A percentile compares a stretch with the other conserved stretches of the same genome.
Conservation (phyloP, 2,888 invertebrate species). For the Zaprionus bogoriensis region DNA sequence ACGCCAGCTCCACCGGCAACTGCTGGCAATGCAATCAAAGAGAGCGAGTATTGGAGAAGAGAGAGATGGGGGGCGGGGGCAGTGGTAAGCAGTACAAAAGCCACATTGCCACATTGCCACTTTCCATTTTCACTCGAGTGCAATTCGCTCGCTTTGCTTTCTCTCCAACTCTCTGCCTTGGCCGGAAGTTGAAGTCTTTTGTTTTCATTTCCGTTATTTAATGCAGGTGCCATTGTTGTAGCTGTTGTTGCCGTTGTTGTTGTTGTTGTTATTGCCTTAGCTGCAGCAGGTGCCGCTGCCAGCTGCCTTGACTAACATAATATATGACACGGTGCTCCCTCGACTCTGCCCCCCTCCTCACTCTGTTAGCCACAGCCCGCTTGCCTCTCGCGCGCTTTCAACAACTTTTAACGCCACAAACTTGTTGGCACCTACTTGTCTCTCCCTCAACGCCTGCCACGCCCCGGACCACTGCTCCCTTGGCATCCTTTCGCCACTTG, state of each 20-base stretch:
- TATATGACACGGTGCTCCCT: conserved; percentile 66
- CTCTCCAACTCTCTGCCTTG: conserved; percentile 15
- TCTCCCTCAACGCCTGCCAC: conserved; percentile 8
- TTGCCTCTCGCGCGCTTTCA: conserved; percentile 30
- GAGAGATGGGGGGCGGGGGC: background rate
- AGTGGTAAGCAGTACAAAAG: conserved; percentile 26
- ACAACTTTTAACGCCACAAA: conserved; percentile 64
- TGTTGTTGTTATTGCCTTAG: conserved; percentile 16
- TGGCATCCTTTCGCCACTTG: conserved; percentile 51
- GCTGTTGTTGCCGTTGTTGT: conserved; percentile 15
- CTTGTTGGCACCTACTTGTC: conserved; percentile 70
- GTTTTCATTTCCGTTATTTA: conserved; percentile 80
- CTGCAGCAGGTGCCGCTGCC: conserved; percentile 43
- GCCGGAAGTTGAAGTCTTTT: conserved; percentile 77
- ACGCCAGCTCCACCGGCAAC: too few relatives aligned
- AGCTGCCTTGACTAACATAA: conserved; percentile 72
- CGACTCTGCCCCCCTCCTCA: background rate
- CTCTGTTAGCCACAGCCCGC: conserved; percentile 2
- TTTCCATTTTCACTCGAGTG: conserved; percentile 73
- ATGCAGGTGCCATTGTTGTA: conserved; percentile 66
- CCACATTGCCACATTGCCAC: conserved; percentile 61
- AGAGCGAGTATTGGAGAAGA: conserved; percentile 6
- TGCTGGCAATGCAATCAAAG: conserved; percentile 58
- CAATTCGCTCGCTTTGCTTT: conserved; percentile 45
- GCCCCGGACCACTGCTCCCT: background rate